Conservation (phyloP, 2,113 vertebrate species). For the Pimephales promelas region DNA sequence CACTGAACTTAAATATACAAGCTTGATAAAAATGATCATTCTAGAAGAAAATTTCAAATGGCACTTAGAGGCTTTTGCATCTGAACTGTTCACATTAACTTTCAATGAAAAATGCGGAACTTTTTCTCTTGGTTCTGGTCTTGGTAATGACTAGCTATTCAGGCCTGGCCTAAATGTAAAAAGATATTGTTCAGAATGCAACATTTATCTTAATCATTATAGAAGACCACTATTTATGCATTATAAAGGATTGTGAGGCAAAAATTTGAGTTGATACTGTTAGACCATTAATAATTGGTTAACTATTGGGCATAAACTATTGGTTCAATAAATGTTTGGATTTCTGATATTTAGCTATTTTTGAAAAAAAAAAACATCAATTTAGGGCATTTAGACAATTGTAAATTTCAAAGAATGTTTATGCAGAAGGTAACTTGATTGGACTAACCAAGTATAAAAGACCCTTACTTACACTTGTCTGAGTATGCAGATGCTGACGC, state of each 20-base stretch:
- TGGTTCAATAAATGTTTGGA: neutral
- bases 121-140: neutral
- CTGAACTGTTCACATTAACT: no score
- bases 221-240: neutral
- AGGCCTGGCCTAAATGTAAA: neutral
- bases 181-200: neutral
- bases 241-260: neutral
- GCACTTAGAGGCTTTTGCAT: no score
- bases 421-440: neutral
- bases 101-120: no score
- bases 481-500: no score
- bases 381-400: neutral
- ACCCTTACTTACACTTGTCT: no score
- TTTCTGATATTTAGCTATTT: neutral
- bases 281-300: no score
- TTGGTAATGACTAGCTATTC: neutral
- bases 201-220: neutral
- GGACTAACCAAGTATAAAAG: neutral
- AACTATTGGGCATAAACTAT: neutral
- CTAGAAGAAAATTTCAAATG: no score
- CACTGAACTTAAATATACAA: no score
- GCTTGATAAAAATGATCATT: no score
- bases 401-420: neutral
- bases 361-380: neutral
- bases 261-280: neutral